phyloP scores from a whole-genome alignment of 2,797 vertebrate genomes.

The Carcharodon carcharias region DNA sequence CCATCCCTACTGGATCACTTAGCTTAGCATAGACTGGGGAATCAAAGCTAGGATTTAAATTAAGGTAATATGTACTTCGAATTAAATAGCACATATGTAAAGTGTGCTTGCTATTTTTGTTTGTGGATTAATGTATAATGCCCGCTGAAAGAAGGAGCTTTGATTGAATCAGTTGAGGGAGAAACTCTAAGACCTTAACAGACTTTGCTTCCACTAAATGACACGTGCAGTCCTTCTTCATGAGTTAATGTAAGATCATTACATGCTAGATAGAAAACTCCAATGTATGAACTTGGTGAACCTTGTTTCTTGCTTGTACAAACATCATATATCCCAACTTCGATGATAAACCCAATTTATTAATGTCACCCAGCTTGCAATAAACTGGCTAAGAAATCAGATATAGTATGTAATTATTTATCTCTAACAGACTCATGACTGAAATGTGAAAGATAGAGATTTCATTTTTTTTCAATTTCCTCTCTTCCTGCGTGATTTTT shows the following conservation, averaged over 20 bases:
- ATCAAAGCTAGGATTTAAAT: not conserved
- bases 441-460: not conserved
- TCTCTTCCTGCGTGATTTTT: not conserved
- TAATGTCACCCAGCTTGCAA: not conserved
- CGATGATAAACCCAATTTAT: slow-evolving; percentile 1
- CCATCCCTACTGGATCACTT: not conserved
- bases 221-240: not conserved
- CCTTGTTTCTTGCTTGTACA: not conserved
- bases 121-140: not conserved
- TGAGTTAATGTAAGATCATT: not conserved
- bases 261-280: not conserved
- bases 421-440: not conserved
- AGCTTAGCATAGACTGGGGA: not conserved
- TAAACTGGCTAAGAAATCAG: not conserved
- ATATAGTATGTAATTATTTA: not conserved
- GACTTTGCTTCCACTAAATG: not conserved
- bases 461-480: not conserved
- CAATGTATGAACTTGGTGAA: slow-evolving; percentile 21
- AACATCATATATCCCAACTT: not conserved
- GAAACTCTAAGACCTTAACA: not conserved
- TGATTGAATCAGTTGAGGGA: not conserved
- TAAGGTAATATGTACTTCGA: not conserved
- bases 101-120: not conserved
- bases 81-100: not conserved
- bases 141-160: not conserved